Percentiles rank a stretch among this genome's conserved stretches.
phyloP scores from a whole-genome alignment of 2,113 vertebrate genomes.

The Dipodomys ordii region DNA sequence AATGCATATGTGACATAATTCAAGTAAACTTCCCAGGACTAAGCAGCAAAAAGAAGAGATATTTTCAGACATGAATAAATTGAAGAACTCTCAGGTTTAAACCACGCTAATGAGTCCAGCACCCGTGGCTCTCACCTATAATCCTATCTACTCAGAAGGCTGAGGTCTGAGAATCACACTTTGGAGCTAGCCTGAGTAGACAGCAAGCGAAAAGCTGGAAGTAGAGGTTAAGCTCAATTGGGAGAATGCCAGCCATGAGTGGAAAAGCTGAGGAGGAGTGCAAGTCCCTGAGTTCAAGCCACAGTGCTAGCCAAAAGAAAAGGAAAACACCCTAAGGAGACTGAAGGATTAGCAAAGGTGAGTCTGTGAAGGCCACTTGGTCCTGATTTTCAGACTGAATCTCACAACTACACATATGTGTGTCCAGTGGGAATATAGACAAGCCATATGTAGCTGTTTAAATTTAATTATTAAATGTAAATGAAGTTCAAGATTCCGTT shows the following conservation, averaged over 20 bases:
- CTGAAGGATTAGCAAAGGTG: neutral
- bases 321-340: neutral
- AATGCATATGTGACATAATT: neutral
- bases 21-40: constrained; percentile 12
- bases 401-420: neutral
- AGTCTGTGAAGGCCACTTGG: neutral
- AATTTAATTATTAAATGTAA: constrained; percentile 8
- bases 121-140: neutral
- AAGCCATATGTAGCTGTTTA: neutral
- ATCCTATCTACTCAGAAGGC: neutral
- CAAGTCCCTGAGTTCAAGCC: too few relatives aligned
- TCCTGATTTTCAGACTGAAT: neutral
- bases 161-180: neutral
- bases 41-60: constrained; percentile 3
- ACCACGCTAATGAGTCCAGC: neutral
- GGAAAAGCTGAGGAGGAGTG: too few relatives aligned
- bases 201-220: neutral
- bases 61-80: neutral
- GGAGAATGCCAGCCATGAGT: too few relatives aligned
- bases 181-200: too few relatives aligned
- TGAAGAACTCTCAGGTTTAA: neutral
- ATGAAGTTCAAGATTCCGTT: constrained; percentile 21
- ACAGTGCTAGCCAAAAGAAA: too few relatives aligned
- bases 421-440: neutral
- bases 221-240: too few relatives aligned